These are phyloP conservation scores for Caenorhabditis doughertyi DNA, from an alignment of 2,888 invertebrate genomes.

Conservation along the genomic window DNA sequence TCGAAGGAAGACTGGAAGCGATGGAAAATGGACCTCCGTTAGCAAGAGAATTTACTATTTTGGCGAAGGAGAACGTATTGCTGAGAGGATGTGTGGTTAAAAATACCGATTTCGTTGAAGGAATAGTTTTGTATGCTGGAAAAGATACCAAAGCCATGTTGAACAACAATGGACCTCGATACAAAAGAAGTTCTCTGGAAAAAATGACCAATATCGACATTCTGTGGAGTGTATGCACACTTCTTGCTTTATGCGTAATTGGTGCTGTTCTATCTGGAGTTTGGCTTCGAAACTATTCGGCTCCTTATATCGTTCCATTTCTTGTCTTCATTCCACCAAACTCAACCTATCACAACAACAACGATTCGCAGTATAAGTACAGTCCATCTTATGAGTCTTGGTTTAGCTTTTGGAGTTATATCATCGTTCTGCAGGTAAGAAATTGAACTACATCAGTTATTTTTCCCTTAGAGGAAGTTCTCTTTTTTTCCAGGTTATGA, in stretches of 20 bases:
- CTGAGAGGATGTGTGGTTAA: conserved; percentile 94
- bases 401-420: conserved; percentile 94
- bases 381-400: conserved; percentile 87
- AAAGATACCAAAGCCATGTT: conserved; percentile 96
- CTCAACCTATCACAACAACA: conserved; percentile 46
- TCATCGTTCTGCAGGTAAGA: conserved; percentile 92
- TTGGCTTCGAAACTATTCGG: conserved; percentile 60
- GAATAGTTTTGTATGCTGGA: conserved; percentile 95
- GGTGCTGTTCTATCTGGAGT: conserved; percentile 88
- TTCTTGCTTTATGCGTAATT: conserved; percentile 92
- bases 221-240: conserved; percentile 86
- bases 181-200: conserved; percentile 85
- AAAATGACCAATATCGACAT: conserved; percentile 85
- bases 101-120: conserved; percentile 97
- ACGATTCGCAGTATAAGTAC: conserved; percentile 54
- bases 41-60: conserved; percentile 84
- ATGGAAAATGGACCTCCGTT: conserved; percentile 86
- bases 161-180: conserved; percentile 95
- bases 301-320: conserved; percentile 66
- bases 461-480: too few relatives aligned
- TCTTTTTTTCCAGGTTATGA: conserved; percentile 89
- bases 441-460: background rate
- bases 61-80: conserved; percentile 88
- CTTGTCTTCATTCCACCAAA: conserved; percentile 62
- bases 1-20: conserved; percentile 87